A percentile compares a stretch with the other conserved stretches of the same genome.
These are phyloP conservation scores for Apotomis capreana DNA, from an alignment of 2,888 invertebrate species.

Conservation along the genomic window DNA sequence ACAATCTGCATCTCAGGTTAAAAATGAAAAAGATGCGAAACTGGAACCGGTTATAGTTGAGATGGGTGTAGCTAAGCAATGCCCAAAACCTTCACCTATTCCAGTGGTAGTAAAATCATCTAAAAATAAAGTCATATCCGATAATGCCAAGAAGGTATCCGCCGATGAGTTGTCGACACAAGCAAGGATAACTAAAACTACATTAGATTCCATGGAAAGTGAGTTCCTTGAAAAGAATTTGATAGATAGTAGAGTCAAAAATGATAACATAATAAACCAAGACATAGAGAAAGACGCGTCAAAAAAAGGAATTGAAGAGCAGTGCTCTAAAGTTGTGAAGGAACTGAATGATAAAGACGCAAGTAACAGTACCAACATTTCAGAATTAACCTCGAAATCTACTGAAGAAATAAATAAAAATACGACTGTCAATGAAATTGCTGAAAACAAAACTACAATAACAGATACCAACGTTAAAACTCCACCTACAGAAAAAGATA, in stretches of 20 bases:
- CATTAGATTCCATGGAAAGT: constrained; percentile 73
- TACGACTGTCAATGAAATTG: neutral
- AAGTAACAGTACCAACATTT: neutral
- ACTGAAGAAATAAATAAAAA: neutral
- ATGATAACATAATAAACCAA: constrained; percentile 68
- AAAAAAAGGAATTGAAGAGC: constrained; percentile 10
- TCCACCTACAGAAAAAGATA: constrained; percentile 49
- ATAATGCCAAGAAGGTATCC: constrained; percentile 47
- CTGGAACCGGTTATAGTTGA: constrained; percentile 57
- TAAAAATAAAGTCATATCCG: constrained; percentile 54
- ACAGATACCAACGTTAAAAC: constrained; percentile 7
- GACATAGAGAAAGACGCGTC: constrained; percentile 53
- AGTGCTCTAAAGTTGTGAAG: neutral
- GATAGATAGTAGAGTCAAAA: constrained; percentile 61
- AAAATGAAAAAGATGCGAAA: constrained; percentile 43
- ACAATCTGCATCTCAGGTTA: constrained; percentile 40
- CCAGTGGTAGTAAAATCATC: constrained; percentile 71
- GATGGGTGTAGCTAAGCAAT: constrained; percentile 74
- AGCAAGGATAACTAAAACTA: constrained; percentile 64
- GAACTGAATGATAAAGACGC: constrained; percentile 8
- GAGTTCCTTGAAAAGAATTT: constrained; percentile 67
- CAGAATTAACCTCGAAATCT: neutral
- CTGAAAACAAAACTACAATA: neutral
- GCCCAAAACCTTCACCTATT: constrained; percentile 65
- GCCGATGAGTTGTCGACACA: constrained; percentile 59